Evolutionary conservation across 2,113 vertebrate species (phyloP).

Genomic region (Anthoscopus minutus): DNA sequence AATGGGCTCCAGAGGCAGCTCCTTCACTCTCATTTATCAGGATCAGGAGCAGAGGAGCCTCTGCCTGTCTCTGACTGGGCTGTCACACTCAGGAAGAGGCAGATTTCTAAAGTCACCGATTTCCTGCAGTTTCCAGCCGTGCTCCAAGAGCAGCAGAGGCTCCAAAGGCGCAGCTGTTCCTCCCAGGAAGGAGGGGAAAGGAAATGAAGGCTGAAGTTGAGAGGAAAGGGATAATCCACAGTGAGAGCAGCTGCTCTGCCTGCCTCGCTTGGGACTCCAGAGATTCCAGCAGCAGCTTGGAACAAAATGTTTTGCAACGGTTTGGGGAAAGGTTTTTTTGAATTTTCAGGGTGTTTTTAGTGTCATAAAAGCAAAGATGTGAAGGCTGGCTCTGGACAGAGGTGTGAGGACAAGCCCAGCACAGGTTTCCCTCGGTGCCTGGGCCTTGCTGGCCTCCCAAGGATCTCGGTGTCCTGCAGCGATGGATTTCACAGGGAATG

Average conservation of each 20-base stretch:
- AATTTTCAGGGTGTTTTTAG: background rate
- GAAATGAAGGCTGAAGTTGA: conserved; percentile 58
- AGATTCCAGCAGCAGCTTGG: conserved; percentile 25
- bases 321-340: background rate
- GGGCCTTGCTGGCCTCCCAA: background rate
- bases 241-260: conserved; percentile 53
- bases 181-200: conserved; percentile 39
- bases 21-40: background rate
- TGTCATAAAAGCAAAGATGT: background rate
- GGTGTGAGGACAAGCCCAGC: background rate
- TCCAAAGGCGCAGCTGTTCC: conserved; percentile 51
- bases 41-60: background rate
- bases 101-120: background rate
- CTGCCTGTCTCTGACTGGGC: background rate
- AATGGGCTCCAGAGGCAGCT: background rate
- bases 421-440: background rate
- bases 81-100: conserved; percentile 30
- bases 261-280: conserved; percentile 4
- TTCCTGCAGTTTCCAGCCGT: conserved; percentile 1
- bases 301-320: background rate
- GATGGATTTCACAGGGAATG: background rate
- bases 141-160: conserved; percentile 11
- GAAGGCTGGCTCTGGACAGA: background rate
- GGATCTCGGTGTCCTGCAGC: background rate
- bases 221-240: conserved; percentile 57